phyloP scores from a whole-genome alignment of 1,140 invertebrate species.

The Papilio polytes region DNA sequence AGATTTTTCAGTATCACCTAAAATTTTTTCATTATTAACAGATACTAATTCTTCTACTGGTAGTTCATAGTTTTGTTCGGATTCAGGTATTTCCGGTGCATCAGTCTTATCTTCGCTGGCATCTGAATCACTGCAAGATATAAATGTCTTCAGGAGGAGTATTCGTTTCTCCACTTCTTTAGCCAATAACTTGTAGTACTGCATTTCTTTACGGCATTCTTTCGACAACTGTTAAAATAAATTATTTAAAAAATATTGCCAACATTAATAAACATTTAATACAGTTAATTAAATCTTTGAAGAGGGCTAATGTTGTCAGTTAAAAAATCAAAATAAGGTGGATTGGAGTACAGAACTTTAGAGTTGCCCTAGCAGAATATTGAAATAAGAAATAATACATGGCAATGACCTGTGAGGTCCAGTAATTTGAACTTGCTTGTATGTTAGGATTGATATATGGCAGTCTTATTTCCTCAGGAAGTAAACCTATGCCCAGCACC shows the following conservation, averaged over 20 bases:
- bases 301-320: background rate
- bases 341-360: background rate
- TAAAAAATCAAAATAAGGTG: background rate
- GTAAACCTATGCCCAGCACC: conserved; percentile 6
- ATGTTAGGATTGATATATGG: background rate
- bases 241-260: conserved; percentile 23
- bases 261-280: too few species aligned
- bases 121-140: conserved; percentile 61
- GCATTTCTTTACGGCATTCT: conserved; percentile 86
- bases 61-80: conserved; percentile 59
- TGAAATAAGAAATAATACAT: background rate
- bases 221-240: conserved; percentile 83
- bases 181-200: conserved; percentile 86
- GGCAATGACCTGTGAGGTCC: background rate
- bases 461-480: background rate
- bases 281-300: background rate
- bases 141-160: conserved; percentile 59
- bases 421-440: background rate
- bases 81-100: conserved; percentile 70
- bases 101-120: conserved; percentile 68
- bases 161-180: conserved; percentile 84
- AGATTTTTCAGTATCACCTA: conserved; percentile 40
- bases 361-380: background rate
- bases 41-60: conserved; percentile 47
- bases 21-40: conserved; percentile 42